phyloP scores from a whole-genome alignment of 1,140 invertebrate species.

The Lycorma delicatula region DNA sequence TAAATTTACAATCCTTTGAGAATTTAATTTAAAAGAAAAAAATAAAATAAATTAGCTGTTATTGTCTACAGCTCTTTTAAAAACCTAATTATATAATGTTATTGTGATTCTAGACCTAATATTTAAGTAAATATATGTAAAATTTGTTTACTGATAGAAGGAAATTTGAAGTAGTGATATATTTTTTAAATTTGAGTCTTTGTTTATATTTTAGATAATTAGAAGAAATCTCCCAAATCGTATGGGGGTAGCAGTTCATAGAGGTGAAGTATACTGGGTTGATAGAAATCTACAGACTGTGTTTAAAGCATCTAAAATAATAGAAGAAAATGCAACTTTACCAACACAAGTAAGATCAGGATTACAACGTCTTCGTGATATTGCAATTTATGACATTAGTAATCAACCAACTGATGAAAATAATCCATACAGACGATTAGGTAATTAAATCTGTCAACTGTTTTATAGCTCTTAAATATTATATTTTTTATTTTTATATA shows the following conservation, averaged over 20 bases:
- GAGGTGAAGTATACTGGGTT: conserved; percentile 87
- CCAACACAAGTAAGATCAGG: conserved; percentile 64
- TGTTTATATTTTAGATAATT: conserved; percentile 49
- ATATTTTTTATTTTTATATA: too few relatives aligned
- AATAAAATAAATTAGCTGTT: too few relatives aligned
- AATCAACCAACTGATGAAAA: conserved; percentile 74
- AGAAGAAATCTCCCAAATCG: conserved; percentile 86
- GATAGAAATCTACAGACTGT: conserved; percentile 86
- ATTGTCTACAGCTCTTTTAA: too few relatives aligned
- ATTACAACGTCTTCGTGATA: conserved; percentile 73
- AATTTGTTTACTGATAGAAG: too few relatives aligned
- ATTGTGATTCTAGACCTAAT: too few relatives aligned
- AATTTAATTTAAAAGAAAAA: too few relatives aligned
- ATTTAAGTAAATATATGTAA: too few relatives aligned
- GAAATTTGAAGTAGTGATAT: too few relatives aligned
- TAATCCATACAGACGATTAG: conserved; percentile 62
- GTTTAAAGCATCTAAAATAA: conserved; percentile 73
- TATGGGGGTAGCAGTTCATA: conserved; percentile 83
- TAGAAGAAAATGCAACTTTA: conserved; percentile 53
- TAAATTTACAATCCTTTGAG: too few relatives aligned
- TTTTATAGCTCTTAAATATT: too few relatives aligned
- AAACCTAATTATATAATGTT: too few relatives aligned
- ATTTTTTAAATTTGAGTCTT: neutral
- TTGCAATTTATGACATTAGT: conserved; percentile 79
- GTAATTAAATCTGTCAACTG: too few relatives aligned